A percentile compares a stretch with the other conserved stretches of the same genome.
Conservation (phyloP, 1,140 invertebrate species). For the Achatina immaculata region DNA sequence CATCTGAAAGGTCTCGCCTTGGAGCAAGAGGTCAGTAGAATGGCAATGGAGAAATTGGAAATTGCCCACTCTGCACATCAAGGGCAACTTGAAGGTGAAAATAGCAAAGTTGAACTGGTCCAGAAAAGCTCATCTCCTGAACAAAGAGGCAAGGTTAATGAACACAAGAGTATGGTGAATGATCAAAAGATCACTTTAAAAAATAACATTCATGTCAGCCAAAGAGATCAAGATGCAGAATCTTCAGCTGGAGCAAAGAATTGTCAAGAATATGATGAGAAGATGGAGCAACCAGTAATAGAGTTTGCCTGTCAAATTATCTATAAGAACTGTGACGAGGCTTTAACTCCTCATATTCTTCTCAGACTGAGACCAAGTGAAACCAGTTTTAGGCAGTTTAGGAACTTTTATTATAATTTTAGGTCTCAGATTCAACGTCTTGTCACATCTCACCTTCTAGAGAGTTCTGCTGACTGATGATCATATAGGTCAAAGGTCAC, state of each 20-base stretch:
- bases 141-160: not conserved
- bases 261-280: not conserved
- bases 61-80: not conserved
- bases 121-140: not conserved
- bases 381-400: not conserved
- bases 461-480: no score
- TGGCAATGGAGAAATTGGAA: not conserved
- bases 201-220: not conserved
- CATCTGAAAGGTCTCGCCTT: not conserved
- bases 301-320: constrained; percentile 1
- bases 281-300: not conserved
- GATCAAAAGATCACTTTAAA: no score
- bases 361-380: not conserved
- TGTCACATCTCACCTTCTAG: not conserved
- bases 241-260: not conserved
- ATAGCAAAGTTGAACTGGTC: not conserved
- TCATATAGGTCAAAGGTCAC: no score
- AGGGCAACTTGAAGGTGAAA: not conserved
- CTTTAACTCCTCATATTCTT: not conserved
- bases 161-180: no score
- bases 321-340: constrained; percentile 1
- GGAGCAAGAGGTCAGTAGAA: not conserved
- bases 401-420: not conserved
- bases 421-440: not conserved
- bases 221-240: not conserved